phyloP scores from a whole-genome alignment of 2,113 vertebrate species.

The Pygoscelis antarcticus region DNA sequence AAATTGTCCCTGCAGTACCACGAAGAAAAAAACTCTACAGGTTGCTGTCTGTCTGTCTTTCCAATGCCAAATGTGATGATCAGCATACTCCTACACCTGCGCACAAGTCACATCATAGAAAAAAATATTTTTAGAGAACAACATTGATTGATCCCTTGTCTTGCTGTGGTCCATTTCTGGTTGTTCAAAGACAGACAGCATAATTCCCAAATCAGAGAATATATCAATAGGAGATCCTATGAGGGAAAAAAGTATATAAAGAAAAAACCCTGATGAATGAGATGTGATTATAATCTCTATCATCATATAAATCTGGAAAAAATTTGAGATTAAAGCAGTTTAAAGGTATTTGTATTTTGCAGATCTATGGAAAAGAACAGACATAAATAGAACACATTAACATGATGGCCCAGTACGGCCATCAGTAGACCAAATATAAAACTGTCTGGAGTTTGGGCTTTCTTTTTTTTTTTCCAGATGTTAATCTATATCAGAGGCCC shows the following conservation, averaged over 20 bases:
- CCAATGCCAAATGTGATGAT: not conserved
- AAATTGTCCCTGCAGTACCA: not conserved
- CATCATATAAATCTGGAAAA: not conserved
- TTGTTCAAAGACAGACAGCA: not conserved
- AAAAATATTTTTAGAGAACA: not conserved
- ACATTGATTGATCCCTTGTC: not conserved
- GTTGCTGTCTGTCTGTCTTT: not conserved
- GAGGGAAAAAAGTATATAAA: not conserved
- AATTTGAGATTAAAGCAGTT: not conserved
- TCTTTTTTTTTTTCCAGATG: not conserved
- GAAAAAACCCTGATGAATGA: not conserved
- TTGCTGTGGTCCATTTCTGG: not conserved
- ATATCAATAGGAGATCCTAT: not conserved
- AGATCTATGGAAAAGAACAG: not conserved
- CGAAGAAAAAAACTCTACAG: not conserved
- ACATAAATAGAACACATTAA: not conserved
- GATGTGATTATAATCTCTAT: not conserved
- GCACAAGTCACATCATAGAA: fast-evolving
- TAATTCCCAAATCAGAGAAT: not conserved
- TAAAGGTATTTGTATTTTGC: not conserved
- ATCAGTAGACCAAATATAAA: not conserved
- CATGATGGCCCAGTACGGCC: not conserved
- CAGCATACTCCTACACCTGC: not conserved
- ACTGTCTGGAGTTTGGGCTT: not conserved
- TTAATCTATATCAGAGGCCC: not conserved